Evolutionary conservation across 1,140 invertebrate genomes (phyloP).

Genomic region (Drosophila hydei): DNA sequence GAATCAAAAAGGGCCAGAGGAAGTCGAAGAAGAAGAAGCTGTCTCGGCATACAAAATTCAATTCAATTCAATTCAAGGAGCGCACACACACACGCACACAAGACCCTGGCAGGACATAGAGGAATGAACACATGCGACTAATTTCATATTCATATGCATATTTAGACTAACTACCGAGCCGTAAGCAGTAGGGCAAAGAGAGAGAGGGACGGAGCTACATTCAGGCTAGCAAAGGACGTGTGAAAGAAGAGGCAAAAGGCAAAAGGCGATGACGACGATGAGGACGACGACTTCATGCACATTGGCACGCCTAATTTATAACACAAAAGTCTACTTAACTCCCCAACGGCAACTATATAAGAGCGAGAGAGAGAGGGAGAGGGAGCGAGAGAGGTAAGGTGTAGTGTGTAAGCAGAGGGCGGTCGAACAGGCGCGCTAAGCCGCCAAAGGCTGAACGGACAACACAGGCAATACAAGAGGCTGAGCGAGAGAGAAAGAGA

Average conservation of each 20-base stretch:
- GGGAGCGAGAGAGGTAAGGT: neutral
- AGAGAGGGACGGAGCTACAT: constrained; percentile 3
- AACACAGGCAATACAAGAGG: neutral
- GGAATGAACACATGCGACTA: constrained; percentile 70
- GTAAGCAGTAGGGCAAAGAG: constrained; percentile 17
- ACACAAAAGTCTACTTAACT: constrained; percentile 78
- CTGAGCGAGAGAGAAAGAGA: constrained; percentile 1
- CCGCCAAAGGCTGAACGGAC: constrained; percentile 45
- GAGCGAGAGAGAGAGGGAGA: neutral
- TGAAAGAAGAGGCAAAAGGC: constrained; percentile 37
- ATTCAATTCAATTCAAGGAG: constrained; percentile 58
- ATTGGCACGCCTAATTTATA: constrained; percentile 76
- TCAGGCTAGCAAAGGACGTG: neutral
- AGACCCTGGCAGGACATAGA: constrained; percentile 15
- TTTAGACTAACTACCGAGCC: constrained; percentile 69
- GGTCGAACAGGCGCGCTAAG: constrained; percentile 34
- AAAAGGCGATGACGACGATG: neutral
- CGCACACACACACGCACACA: neutral
- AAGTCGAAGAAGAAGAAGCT: constrained; percentile 14
- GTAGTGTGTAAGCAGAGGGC: neutral
- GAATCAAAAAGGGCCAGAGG: constrained; percentile 1
- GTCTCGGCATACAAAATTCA: constrained; percentile 67
- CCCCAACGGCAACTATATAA: constrained; percentile 57
- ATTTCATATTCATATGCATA: constrained; percentile 80
- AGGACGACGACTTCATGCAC: constrained; percentile 43